A percentile compares a stretch with the other conserved stretches of the same genome.
Evolutionary conservation across 1,140 invertebrate species (phyloP).

Genomic region (Panulirus ornatus): DNA sequence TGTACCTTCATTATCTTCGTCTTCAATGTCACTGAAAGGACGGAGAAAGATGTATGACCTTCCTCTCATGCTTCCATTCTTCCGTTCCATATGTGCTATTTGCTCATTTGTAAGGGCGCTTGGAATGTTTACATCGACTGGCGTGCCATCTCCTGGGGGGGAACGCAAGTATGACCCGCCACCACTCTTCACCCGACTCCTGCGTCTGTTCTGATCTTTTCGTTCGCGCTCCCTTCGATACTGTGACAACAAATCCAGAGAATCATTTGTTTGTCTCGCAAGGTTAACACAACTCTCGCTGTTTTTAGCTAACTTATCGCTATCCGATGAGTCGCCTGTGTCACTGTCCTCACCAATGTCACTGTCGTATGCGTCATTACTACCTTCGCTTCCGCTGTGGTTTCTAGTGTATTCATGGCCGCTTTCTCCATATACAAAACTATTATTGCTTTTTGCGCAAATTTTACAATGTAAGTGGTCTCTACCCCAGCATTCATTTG

Average conservation of each 20-base stretch:
- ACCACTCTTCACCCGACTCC: neutral
- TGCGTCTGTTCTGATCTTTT: neutral
- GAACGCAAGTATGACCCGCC: too few species aligned
- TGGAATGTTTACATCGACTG: neutral
- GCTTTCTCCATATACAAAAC: neutral
- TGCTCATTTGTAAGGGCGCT: neutral
- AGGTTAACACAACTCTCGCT: too few species aligned
- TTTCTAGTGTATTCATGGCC: too few species aligned
- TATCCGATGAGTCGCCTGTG: too few species aligned
- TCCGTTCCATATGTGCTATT: neutral
- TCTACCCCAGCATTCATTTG: neutral
- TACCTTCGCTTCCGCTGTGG: too few species aligned
- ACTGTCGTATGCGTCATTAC: neutral
- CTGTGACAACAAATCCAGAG: neutral
- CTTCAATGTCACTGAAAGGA: neutral
- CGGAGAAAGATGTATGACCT: neutral
- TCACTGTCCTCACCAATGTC: neutral
- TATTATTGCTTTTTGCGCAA: neutral
- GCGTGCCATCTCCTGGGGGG: neutral
- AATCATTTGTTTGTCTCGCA: slow-evolving; percentile 4
- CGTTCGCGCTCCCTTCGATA: neutral
- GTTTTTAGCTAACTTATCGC: too few species aligned
- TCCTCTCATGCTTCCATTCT: neutral
- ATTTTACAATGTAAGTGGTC: neutral
- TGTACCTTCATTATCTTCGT: neutral